phyloP scores from a whole-genome alignment of 2,888 invertebrate species.

The Thereva nobilitata region DNA sequence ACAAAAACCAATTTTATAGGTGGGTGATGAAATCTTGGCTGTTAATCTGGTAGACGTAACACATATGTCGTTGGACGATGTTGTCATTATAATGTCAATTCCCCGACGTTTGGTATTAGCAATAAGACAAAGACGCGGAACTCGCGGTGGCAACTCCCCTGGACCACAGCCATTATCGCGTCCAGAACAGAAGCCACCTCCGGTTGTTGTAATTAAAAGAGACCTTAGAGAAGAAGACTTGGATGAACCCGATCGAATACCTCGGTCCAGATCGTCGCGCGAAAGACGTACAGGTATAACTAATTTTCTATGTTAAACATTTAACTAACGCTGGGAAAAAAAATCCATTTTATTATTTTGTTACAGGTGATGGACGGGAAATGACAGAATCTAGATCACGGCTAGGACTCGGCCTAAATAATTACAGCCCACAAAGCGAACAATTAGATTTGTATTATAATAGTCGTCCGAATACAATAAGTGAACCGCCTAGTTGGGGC shows the following conservation, averaged over 20 bases:
- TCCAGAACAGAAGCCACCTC: constrained; percentile 83
- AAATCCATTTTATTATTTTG: constrained; percentile 41
- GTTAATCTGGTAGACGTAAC: constrained; percentile 98
- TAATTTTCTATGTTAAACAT: constrained; percentile 44
- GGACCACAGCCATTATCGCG: constrained; percentile 62
- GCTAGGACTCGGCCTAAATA: constrained; percentile 70
- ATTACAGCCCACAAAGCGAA: constrained; percentile 69
- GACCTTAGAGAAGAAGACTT: constrained; percentile 82
- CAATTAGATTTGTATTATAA: constrained; percentile 80
- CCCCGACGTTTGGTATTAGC: constrained; percentile 92
- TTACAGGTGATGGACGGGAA: constrained; percentile 75
- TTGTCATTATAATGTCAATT: constrained; percentile 99
- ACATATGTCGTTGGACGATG: constrained; percentile 97
- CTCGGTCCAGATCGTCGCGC: constrained; percentile 58
- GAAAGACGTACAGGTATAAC: constrained; percentile 60
- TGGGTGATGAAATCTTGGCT: constrained; percentile 97
- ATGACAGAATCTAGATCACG: constrained; percentile 77
- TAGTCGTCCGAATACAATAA: constrained; percentile 68
- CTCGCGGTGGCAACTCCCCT: constrained; percentile 58
- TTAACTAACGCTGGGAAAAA: too few relatives aligned
- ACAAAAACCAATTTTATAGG: constrained; percentile 58
- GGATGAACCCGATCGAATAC: constrained; percentile 65
- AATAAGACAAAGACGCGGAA: constrained; percentile 82
- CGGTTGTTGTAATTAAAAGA: constrained; percentile 88
- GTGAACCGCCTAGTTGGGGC: constrained; percentile 59